Evolutionary conservation across 2,113 vertebrate genomes (phyloP), one percentile per base, ranked within the genome.

Genomic region (Pollimyrus isidori): DNA sequence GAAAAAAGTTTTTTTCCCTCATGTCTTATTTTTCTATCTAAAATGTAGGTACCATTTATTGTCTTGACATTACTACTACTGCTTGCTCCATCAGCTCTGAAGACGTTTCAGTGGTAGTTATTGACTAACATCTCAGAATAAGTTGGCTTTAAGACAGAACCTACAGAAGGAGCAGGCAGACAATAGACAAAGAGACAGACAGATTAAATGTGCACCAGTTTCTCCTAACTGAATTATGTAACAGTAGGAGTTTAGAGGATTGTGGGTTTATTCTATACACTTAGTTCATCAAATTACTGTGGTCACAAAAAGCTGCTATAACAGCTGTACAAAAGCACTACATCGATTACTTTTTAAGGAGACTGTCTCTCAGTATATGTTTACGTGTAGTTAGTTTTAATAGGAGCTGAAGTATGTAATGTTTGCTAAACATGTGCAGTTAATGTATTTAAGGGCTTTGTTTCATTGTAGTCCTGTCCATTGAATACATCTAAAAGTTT

Each of bases 231-330:
- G 39, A 48, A 48, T 48, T 84, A 84, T 23, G 3, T 48, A 84
- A 84, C 45, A 84, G 82, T 84, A 23, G 23, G 45, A 84, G 39
- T 82, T 82, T 45, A 82, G 6, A 45, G 39, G 11, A 82, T 45
- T n/a, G 82, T n/a, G 23, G 45, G 6, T 45, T 45, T n/a, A 84
- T 48, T 84, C 21, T 84, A 42, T n/a, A 45, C 3, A n/a, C 82
- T 48, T 84, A 84, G 39, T 48, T 84, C 39, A 84, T 84, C 45
- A 84, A 84, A 84, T 84, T 45, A 84, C 19, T 84, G 82, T 84
- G 82, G 82, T 46, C 11, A 45, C 17, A 84, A 46, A 21, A 23
- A n/a, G 9, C 23, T 46, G 45, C 42, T n/a, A 46, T 46, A 84
- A 48, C 39, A 46, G 30, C 35, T 80, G 35, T 80, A 80, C 73